Conservation (phyloP, 2,113 vertebrate genomes). For the Chloroceryle aenea region DNA sequence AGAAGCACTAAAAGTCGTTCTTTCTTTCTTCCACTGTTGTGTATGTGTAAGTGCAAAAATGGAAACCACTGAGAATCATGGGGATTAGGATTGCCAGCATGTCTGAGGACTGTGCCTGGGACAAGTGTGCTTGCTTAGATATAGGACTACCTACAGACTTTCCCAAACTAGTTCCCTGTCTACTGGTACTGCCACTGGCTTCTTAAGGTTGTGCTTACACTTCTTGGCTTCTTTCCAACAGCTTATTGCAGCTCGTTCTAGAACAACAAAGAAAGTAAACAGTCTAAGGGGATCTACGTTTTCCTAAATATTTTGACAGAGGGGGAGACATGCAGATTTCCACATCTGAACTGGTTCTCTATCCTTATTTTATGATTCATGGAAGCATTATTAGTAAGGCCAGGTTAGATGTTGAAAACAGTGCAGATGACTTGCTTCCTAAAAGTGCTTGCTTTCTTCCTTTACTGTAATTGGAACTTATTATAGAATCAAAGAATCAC, state of each 20-base stretch:
- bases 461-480: background rate
- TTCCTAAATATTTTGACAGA: background rate
- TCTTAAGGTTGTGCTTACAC: background rate
- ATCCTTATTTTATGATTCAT: background rate
- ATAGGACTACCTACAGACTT: rapidly evolving
- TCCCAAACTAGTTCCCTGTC: background rate
- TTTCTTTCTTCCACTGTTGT: background rate
- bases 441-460: background rate
- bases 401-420: background rate
- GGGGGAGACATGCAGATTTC: background rate
- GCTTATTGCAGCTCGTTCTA: background rate
- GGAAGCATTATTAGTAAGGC: background rate
- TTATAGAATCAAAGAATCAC: background rate
- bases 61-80: background rate
- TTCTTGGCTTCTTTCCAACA: background rate
- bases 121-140: background rate
- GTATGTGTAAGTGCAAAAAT: background rate
- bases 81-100: background rate
- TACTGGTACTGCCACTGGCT: background rate
- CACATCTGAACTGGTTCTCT: background rate
- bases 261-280: background rate
- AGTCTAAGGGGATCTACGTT: background rate
- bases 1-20: background rate
- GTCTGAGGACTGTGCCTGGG: background rate
- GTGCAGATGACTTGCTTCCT: background rate